Base-by-base conservation (phyloP, 1,140 invertebrate genomes). In the Rhopalosiphum maidis region DNA sequence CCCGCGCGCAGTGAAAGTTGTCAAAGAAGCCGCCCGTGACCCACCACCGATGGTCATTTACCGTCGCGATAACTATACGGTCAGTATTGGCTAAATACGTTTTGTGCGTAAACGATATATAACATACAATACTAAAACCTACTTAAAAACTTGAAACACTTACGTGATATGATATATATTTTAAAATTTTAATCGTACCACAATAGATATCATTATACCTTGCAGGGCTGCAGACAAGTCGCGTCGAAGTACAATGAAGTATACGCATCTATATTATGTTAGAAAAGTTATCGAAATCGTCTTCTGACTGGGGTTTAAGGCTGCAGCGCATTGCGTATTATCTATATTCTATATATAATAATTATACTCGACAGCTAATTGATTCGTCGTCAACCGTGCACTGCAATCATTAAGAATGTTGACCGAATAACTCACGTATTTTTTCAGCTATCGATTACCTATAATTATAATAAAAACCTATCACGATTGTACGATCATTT, bases 1-100 rank as follows among this genome's bases (percentile, higher is more conserved):
- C 86, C 54, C 37, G 15, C n/a, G 23, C 51, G 25, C 89, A 90
- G 89, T 90, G 89, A 90, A 90, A 90, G 89, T 90, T 90, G 89
- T 90, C 89, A 90, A 90, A 90, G 54, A 68, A 43, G 55, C 89
- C 54, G 54, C 60, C 60, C 89, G 54, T 68, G 89, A 90, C 54
- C 55, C 37, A 41, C 43, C 37, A 55, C 54, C 85, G 85, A 41
- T 85, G 83, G 83, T 85, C 83, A 43, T 41, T 15, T 25, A 5
- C 23, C 46, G 48, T 6, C 21, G 8, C 21, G 25, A 48, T 30
- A 46, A 30, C 25, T 43, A 15, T 30, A 23, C 54, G 35, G 11
- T 37, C 48, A 89, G 54, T 54, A 89, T 48, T 88, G 60, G n/a
- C 60, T 77, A 41, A 37, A 77, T 22, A 21, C 35, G 35, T 83